Evolutionary conservation across 2,797 vertebrate species (phyloP), one percentile per base, ranked within the genome.

Genomic region (Sebastes iracundus): DNA sequence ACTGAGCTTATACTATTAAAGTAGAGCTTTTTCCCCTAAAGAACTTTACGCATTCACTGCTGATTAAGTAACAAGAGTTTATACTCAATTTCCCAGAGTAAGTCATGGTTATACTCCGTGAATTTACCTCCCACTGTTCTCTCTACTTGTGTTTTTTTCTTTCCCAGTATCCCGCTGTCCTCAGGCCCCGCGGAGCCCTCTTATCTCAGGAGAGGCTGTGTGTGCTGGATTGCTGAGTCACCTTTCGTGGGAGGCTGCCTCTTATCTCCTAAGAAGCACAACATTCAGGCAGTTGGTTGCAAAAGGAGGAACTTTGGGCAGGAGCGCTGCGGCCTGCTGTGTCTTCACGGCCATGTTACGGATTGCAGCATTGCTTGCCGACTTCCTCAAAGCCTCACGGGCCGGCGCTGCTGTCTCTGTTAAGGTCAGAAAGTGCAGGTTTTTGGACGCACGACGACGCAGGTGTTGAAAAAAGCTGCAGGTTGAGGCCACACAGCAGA

Each of bases 221-320:
- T 87, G 84, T 62, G 79, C 77, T 90, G 90, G 91, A 93, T 85
- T 94, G 96, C 95, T 96, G 95, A 96, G 95, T 96, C 95, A 96
- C 94, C 91, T 95, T 93, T 85, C 86, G 77, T 82, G 85, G 94
- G 93, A 95, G 92, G 91, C 75, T 79, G 76, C 93, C 42, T 79
- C 96, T 96, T 96, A 96, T 96, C 96, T 95, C 83, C 84, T 71
- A 25, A 91, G 87, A 90, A 88, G 92, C 95, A 96, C 91, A 87
- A 88, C 94, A 88, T 95, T 95, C 86, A 85, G 92, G 92, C 93
- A 90, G 95, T 95, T 94, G 93, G 91, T 92, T 94, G 83, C 90
- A 94, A 94, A 93, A 93, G 90, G 86, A 94, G 93, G 93, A 94
- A 94, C 93, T 93, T 75, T 92, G 82, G 82, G 83, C 88, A 88